Base-by-base conservation (phyloP, 2,797 vertebrate genomes). In the Lutjanus argentimaculatus region DNA sequence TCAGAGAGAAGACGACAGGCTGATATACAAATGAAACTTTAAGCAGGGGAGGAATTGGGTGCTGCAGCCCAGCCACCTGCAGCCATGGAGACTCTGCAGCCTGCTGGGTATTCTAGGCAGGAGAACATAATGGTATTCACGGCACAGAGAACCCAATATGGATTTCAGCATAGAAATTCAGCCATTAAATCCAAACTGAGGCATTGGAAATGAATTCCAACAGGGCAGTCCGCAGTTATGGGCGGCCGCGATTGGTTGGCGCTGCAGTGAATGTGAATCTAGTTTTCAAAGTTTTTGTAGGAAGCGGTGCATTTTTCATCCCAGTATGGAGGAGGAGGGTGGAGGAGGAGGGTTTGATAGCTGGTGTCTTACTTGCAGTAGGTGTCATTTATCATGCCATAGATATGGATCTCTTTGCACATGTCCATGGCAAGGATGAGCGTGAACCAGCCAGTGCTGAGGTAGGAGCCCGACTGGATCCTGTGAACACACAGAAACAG, bases 391-490 rank as follows among this genome's bases (percentile, higher is more conserved):
- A 99, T 98, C 98, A 99, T 99, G 85, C 98, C 98, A 76, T 99
- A 99, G 93, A 99, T 95, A 36, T 97, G 97, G 92, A 99, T 98
- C 94, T 98, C 96, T 69, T 98, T 98, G 93, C 98, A 99, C 94
- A 98, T 97, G 92, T 99, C 98, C 98, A 99, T 99, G 77, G 98
- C 98, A 79, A 99, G 97, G 94, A 99, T 97, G 92, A 99, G 96
- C 17, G 98, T 99, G 92, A 99, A 99, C 98, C 98, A 99, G 49
- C 98, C 98, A 0, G 98, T 99, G 95, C 98, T 99, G 94, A 99
- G 97, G 92, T 99, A 99, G 16, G 98, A 98, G 79, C 98, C 98
- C 0, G 98, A 99, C 94, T 98, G 97, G 90, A 99, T 96, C 95
- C 98, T 99, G 96, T 59, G 85, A 92, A 94, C 53, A 95, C 68